Evolutionary conservation across 2,888 invertebrate genomes (phyloP), one percentile per base, ranked within the genome.

Genomic region (Beris morrisii): DNA sequence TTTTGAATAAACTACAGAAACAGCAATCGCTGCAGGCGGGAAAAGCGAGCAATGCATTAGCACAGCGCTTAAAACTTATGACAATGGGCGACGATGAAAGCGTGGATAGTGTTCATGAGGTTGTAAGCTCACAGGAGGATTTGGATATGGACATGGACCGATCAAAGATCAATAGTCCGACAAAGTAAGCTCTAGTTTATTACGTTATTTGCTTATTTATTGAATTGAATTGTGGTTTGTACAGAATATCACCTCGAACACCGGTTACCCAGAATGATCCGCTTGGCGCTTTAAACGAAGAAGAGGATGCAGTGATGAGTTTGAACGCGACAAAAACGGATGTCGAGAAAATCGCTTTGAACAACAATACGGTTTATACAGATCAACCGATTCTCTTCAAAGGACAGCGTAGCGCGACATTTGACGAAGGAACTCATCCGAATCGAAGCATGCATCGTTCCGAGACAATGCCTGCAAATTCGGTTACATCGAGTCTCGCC

Each of bases 251-350:
- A 0, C 89, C 88, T 44, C 85, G 93, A 66, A 94, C 93, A 3
- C 91, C 93, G 0, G 94, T 96, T 0, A 91, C 95, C 0, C 88
- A 92, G 75, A 94, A 95, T 79, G 96, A 96, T 82, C 96, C 96
- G 0, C 82, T 96, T 28, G 96, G 95, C 5, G 93, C 95, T 4
- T 83, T 95, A 2, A 79, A 84, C 66, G 82, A 81, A 70, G 79
- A 79, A 61, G 75, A 77, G 56, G 70, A 79, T 12, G 67, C 66
- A 12, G 58, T 66, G 2, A 57, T 58, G 12, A 52, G 44, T 13
- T 30, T 55, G 11, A 50, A 54, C 5, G 63, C 65, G 52, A 43
- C 79, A 1, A 73, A 74, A 5, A 68, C 59, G 52, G 50, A 67
- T 57, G 69, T 55, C 66, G 72, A 70, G 38, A 74, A 74, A 65